Conservation (phyloP, 2,113 vertebrate genomes). For the Coturnix japonica region DNA sequence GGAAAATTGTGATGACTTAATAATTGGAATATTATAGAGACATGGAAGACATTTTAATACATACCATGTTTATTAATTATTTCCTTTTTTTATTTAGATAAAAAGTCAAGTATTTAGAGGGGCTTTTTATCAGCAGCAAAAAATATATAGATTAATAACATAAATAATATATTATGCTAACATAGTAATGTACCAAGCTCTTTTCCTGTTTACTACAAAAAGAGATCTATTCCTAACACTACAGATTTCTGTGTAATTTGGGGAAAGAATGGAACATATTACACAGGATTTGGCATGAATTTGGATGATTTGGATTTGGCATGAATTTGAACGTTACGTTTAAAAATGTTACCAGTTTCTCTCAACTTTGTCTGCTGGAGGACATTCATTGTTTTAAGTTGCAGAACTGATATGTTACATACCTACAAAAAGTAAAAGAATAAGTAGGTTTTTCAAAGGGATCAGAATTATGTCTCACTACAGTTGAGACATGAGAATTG, state of each 20-base stretch:
- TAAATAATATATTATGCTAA: constrained; percentile 29
- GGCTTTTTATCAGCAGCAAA: background rate
- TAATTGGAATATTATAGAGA: background rate
- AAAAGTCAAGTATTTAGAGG: constrained; percentile 9
- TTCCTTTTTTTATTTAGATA: background rate
- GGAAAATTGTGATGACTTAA: background rate
- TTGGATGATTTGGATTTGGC: background rate
- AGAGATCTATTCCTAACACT: constrained; percentile 17
- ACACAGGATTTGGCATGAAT: background rate
- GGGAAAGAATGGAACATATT: background rate
- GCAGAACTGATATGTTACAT: background rate
- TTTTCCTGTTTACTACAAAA: constrained; percentile 29
- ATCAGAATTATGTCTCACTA: background rate
- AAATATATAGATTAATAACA: background rate
- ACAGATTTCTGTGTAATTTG: constrained; percentile 26
- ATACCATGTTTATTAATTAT: background rate
- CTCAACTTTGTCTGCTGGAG: background rate
- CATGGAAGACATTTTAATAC: background rate
- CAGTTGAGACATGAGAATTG: background rate
- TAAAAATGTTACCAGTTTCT: background rate
- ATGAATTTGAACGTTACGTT: background rate
- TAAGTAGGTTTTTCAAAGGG: background rate
- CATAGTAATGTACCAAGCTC: constrained; percentile 20
- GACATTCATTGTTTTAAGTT: background rate
- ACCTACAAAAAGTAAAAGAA: background rate